These are phyloP conservation scores for Ostrea edulis DNA, from an alignment of 1,140 invertebrate species.

Conservation along the genomic window DNA sequence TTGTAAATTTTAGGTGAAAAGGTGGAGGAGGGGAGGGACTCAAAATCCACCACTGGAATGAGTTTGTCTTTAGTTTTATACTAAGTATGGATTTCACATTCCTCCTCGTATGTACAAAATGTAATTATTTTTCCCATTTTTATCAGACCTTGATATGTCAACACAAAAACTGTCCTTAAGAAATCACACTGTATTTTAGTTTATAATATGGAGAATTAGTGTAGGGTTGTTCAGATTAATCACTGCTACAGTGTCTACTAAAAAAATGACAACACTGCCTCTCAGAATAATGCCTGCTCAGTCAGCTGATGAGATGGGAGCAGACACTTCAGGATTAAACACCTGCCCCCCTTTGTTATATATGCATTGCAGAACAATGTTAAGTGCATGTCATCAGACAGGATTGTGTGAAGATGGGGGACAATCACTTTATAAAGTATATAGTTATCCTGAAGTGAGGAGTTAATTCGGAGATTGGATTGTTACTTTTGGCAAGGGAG, in stretches of 20 bases:
- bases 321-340: neutral
- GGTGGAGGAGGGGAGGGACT: too few species aligned
- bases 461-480: constrained; percentile 23
- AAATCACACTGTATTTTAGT: neutral
- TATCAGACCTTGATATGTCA: neutral
- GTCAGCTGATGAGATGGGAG: constrained; percentile 13
- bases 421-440: neutral
- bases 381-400: constrained; percentile 20
- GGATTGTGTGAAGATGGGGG: neutral
- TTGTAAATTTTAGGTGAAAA: too few species aligned
- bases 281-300: neutral
- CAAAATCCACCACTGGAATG: too few species aligned
- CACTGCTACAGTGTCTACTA: neutral
- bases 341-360: constrained; percentile 14
- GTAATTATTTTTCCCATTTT: neutral
- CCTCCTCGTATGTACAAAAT: too few species aligned
- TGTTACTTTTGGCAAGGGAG: neutral
- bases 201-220: neutral
- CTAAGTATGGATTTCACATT: too few species aligned
- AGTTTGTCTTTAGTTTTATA: too few species aligned
- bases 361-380: constrained; percentile 24
- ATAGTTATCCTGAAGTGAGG: neutral
- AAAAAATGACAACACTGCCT: neutral
- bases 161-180: neutral
- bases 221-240: constrained; percentile 3